These are phyloP conservation scores for Camelus dromedarius DNA, from an alignment of 2,113 vertebrate genomes.

Conservation along the genomic window DNA sequence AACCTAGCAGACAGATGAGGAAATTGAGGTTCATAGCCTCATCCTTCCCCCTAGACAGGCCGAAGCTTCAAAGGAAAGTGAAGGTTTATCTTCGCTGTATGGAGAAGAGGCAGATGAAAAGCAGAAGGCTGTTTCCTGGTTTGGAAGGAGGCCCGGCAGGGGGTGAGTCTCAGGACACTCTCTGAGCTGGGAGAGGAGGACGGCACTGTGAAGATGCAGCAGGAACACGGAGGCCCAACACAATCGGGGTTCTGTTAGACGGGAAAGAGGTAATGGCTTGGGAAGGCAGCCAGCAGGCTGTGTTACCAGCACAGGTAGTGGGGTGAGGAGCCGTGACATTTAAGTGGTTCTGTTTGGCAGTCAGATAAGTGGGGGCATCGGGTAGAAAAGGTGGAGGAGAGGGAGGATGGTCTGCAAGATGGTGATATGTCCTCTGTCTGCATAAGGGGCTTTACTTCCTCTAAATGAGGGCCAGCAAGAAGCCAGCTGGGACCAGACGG, in stretches of 20 bases:
- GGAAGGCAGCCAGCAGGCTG: not conserved
- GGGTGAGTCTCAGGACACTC: not conserved
- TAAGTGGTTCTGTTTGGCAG: not conserved
- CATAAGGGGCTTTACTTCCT: too few species aligned
- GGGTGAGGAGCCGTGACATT: not conserved
- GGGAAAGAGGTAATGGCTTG: not conserved
- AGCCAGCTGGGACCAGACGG: too few species aligned
- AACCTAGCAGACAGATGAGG: not conserved
- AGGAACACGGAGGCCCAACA: not conserved
- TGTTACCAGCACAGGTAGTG: not conserved
- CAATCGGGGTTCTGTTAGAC: not conserved
- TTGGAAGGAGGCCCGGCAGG: not conserved
- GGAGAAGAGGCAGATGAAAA: not conserved
- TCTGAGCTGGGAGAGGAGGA: not conserved
- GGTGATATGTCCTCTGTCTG: too few species aligned
- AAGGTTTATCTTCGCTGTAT: not conserved
- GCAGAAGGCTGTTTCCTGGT: not conserved
- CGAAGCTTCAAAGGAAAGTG: not conserved
- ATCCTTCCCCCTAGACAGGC: too few species aligned
- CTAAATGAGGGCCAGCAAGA: too few species aligned
- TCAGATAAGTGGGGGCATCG: too few species aligned
- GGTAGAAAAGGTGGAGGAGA: too few species aligned
- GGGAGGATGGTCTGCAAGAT: too few species aligned
- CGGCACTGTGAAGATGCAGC: fast-evolving
- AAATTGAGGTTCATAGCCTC: not conserved